Conservation (phyloP, 2,888 invertebrate genomes). For the Oxytorus armatus region DNA sequence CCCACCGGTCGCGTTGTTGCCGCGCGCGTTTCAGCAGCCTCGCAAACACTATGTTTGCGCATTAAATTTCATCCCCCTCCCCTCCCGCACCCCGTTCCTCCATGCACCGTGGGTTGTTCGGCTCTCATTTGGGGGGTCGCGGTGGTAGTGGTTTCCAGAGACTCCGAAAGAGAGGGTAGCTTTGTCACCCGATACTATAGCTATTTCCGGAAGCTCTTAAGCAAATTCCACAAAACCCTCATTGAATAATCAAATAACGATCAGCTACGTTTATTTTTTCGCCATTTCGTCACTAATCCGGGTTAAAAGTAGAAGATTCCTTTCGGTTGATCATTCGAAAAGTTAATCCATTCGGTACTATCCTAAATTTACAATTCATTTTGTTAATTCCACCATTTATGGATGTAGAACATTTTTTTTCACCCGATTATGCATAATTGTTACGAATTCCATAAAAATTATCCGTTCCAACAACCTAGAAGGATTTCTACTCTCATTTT, state of each 20-base stretch:
- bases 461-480: no score
- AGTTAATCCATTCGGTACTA: neutral
- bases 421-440: no score
- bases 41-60: constrained; percentile 65
- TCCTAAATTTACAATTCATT: neutral
- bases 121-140: constrained; percentile 35
- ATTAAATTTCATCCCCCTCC: constrained; percentile 60
- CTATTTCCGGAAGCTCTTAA: constrained; percentile 18
- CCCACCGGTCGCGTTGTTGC: constrained; percentile 51
- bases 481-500: no score
- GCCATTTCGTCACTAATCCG: neutral
- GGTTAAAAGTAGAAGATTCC: neutral
- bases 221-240: constrained; percentile 9
- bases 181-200: constrained; percentile 42
- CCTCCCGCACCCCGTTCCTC: no score
- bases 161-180: neutral
- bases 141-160: neutral
- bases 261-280: neutral
- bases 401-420: no score
- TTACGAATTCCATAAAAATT: no score
- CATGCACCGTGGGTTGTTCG: no score
- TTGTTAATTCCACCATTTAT: neutral
- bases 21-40: constrained; percentile 48
- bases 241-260: constrained; percentile 11
- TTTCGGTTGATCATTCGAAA: neutral